phyloP scores from a whole-genome alignment of 2,888 invertebrate genomes.

The Noctua fimbriata region DNA sequence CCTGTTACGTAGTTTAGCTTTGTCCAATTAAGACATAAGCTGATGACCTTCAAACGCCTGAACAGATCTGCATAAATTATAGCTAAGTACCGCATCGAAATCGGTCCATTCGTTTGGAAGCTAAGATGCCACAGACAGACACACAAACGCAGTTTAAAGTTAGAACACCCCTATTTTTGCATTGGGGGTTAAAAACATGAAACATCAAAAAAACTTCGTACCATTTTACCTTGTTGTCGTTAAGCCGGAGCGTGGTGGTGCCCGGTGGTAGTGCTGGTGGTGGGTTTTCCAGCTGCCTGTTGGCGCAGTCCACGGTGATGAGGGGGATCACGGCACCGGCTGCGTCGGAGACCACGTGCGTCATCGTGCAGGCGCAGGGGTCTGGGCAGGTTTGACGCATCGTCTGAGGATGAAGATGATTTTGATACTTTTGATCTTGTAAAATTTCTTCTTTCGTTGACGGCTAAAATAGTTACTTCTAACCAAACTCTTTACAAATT shows the following conservation, averaged over 20 bases:
- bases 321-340: slow-evolving; percentile 90
- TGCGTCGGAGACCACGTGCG: slow-evolving; percentile 91
- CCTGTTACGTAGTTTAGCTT: background rate
- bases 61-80: background rate
- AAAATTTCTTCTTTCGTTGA: background rate
- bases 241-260: slow-evolving; percentile 92
- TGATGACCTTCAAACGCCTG: background rate
- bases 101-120: background rate
- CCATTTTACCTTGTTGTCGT: slow-evolving; percentile 91
- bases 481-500: background rate
- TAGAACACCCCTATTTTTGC: background rate
- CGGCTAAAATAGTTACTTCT: background rate
- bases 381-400: slow-evolving; percentile 91
- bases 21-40: background rate
- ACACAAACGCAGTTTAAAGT: background rate
- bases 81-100: background rate
- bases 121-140: background rate
- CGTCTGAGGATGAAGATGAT: slow-evolving; percentile 77
- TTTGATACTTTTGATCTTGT: background rate
- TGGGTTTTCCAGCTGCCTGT: slow-evolving; percentile 89
- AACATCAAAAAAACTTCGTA: slow-evolving; percentile 70
- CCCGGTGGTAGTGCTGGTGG: slow-evolving; percentile 91
- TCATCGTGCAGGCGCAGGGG: slow-evolving; percentile 91
- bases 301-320: slow-evolving; percentile 92
- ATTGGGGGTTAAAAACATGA: slow-evolving; percentile 12